Percentiles rank a stretch among this genome's conserved stretches.
Evolutionary conservation across 2,113 vertebrate genomes (phyloP).

Genomic region (Sinocyclocheilus rhinocerous): DNA sequence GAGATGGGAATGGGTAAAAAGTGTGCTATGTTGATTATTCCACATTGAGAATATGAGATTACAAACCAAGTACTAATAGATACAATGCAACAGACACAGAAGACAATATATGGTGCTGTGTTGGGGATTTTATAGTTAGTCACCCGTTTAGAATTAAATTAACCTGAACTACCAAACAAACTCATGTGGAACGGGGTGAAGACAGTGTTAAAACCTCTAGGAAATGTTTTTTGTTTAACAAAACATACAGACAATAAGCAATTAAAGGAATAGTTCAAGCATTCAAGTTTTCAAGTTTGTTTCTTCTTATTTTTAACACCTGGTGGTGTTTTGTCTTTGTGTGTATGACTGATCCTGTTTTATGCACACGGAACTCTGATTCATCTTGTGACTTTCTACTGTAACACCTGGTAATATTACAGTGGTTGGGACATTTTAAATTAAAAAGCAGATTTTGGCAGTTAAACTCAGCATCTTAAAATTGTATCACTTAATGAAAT

Average conservation of each 20-base stretch:
- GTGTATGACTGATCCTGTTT: no score
- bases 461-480: no score
- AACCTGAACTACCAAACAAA: not conserved
- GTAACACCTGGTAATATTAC: no score
- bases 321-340: no score
- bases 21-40: not conserved
- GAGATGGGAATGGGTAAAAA: not conserved
- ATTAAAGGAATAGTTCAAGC: not conserved
- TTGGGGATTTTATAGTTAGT: not conserved
- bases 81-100: not conserved
- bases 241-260: not conserved
- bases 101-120: not conserved
- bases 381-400: no score
- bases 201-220: slow-evolving; percentile 5
- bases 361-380: no score
- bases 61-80: not conserved
- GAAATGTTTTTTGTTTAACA: not conserved
- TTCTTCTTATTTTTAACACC: no score
- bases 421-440: no score
- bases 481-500: no score
- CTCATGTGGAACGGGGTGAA: not conserved
- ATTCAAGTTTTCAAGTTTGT: not conserved
- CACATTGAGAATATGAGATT: not conserved
- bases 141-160: not conserved
- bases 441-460: no score